Evolutionary conservation across 1,140 invertebrate species (phyloP).

Genomic region (Microplitis mediator): DNA sequence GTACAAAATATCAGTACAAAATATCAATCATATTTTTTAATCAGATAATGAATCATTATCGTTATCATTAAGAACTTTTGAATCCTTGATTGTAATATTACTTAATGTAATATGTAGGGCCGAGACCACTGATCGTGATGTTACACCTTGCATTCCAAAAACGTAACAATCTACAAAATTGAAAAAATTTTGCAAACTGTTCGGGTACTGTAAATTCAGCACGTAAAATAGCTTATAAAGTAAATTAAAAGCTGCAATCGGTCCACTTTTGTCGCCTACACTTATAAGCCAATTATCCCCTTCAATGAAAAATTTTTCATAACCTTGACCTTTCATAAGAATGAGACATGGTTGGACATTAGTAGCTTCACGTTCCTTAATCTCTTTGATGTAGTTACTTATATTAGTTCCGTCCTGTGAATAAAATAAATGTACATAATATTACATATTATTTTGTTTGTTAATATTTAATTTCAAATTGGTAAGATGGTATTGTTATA

Average conservation of each 20-base stretch:
- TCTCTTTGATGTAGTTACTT: not conserved
- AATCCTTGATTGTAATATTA: too few species aligned
- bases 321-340: not conserved
- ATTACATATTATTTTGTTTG: not conserved
- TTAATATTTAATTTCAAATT: too few species aligned
- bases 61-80: too few species aligned
- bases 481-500: too few species aligned
- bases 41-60: too few species aligned
- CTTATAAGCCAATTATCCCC: not conserved
- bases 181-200: conserved; percentile 8
- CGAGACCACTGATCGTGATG: not conserved
- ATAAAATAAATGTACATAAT: not conserved
- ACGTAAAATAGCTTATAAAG: conserved; percentile 5
- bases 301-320: too few species aligned
- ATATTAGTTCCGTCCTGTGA: conserved; percentile 12
- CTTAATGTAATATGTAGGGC: not conserved
- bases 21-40: too few species aligned
- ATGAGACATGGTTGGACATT: conserved; percentile 8
- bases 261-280: not conserved
- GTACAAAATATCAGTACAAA: too few species aligned
- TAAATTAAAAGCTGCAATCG: conserved; percentile 4
- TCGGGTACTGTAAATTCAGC: not conserved
- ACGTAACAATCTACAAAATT: conserved; percentile 9
- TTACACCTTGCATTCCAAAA: not conserved
- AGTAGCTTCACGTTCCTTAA: not conserved